phyloP scores from a whole-genome alignment of 2,797 vertebrate genomes.

The Rhinatrema bivittatum region DNA sequence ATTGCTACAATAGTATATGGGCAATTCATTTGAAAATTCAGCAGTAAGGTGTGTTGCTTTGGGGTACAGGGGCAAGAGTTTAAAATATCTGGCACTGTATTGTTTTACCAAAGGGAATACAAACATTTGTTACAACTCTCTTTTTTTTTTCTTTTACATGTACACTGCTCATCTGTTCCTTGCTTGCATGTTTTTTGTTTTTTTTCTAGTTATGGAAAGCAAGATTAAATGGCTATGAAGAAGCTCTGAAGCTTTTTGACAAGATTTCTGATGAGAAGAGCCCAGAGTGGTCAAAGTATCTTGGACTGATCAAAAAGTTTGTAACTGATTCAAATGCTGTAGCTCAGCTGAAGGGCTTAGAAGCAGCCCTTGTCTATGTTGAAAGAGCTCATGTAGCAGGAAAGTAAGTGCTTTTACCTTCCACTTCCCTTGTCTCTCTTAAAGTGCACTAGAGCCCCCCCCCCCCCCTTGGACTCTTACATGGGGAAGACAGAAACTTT shows the following conservation, averaged over 20 bases:
- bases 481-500: not conserved
- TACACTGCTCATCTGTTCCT: too few species aligned
- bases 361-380: slow-evolving; percentile 80
- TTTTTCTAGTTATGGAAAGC: slow-evolving; percentile 85
- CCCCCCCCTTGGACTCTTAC: not conserved
- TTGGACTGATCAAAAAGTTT: slow-evolving; percentile 91
- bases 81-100: too few species aligned
- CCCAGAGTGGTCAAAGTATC: slow-evolving; percentile 91
- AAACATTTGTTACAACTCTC: too few species aligned
- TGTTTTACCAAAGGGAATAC: too few species aligned
- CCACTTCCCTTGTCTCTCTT: not conserved
- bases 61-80: too few species aligned
- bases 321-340: slow-evolving; percentile 94
- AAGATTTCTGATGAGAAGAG: slow-evolving; percentile 90
- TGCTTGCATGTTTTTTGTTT: too few species aligned
- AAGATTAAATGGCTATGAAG: slow-evolving; percentile 90
- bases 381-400: slow-evolving; percentile 87
- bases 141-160: too few species aligned
- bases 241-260: slow-evolving; percentile 89
- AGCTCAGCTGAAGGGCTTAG: slow-evolving; percentile 92
- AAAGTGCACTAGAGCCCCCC: too few species aligned
- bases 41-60: too few species aligned
- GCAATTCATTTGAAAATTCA: too few species aligned
- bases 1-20: too few species aligned
- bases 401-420: slow-evolving; percentile 76